These are phyloP conservation scores for Malthinus seriepunctatus DNA, from an alignment of 2,888 invertebrate species.

Conservation along the genomic window DNA sequence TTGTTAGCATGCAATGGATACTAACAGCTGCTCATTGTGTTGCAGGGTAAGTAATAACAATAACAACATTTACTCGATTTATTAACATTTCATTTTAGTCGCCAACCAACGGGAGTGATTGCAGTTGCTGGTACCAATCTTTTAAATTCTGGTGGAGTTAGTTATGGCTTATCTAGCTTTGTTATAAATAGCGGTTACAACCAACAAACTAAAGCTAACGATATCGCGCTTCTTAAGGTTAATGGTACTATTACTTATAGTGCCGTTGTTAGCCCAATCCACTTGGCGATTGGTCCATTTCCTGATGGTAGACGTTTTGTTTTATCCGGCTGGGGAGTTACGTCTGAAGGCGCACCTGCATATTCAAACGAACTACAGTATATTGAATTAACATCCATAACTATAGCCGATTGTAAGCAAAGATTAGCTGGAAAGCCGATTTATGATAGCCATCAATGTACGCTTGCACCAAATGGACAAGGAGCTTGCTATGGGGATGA, in stretches of 20 bases:
- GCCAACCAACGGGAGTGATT: not conserved
- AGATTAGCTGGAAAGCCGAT: not conserved
- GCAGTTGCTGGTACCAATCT: not conserved
- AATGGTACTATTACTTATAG: not conserved
- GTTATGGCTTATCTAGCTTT: not conserved
- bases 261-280: not conserved
- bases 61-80: not conserved
- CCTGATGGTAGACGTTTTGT: not conserved
- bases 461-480: not conserved
- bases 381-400: not conserved
- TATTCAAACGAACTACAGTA: not conserved
- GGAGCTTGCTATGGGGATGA: not conserved
- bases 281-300: not conserved
- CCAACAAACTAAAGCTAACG: not conserved
- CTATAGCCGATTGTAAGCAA: not conserved
- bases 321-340: constrained; percentile 4
- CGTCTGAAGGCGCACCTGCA: no score
- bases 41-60: not conserved
- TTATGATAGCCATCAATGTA: not conserved
- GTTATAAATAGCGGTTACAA: not conserved
- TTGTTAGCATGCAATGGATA: not conserved
- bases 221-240: not conserved
- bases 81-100: not conserved
- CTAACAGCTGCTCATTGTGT: not conserved
- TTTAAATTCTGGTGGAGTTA: not conserved